Evolutionary conservation across 2,888 invertebrate species (phyloP).

Genomic region (Biston stratarius): DNA sequence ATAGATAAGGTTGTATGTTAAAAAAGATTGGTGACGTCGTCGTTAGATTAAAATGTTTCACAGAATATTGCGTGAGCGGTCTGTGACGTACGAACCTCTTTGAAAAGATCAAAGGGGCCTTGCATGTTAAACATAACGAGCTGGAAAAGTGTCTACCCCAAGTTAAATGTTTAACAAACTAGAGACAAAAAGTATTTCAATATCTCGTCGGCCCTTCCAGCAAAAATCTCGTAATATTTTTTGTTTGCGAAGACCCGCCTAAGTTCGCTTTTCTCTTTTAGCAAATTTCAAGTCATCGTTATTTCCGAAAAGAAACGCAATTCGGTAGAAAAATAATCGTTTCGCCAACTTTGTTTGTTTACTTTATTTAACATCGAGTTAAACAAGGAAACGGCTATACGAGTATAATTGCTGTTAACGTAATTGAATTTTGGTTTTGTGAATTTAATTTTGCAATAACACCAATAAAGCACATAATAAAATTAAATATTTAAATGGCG

Average conservation of each 20-base stretch:
- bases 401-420: conserved; percentile 47
- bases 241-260: conserved; percentile 54
- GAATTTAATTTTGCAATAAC: conserved; percentile 2
- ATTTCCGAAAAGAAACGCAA: conserved; percentile 58
- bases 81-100: conserved; percentile 10
- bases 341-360: conserved; percentile 53
- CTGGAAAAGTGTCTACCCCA: conserved; percentile 30
- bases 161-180: conserved; percentile 44
- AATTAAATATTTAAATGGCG: neutral
- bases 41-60: conserved; percentile 11
- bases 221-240: conserved; percentile 59
- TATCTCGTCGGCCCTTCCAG: conserved; percentile 45
- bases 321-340: conserved; percentile 66
- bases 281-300: conserved; percentile 67
- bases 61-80: conserved; percentile 7
- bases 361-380: conserved; percentile 47
- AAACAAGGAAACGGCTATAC: conserved; percentile 48
- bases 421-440: conserved; percentile 44
- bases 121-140: conserved; percentile 28
- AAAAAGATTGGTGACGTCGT: neutral
- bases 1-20: neutral
- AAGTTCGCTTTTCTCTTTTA: conserved; percentile 56
- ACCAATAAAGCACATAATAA: neutral
- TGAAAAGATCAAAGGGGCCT: conserved; percentile 27
- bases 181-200: conserved; percentile 55